Conservation (phyloP, 2,797 vertebrate species). For the Spheniscus humboldti region DNA sequence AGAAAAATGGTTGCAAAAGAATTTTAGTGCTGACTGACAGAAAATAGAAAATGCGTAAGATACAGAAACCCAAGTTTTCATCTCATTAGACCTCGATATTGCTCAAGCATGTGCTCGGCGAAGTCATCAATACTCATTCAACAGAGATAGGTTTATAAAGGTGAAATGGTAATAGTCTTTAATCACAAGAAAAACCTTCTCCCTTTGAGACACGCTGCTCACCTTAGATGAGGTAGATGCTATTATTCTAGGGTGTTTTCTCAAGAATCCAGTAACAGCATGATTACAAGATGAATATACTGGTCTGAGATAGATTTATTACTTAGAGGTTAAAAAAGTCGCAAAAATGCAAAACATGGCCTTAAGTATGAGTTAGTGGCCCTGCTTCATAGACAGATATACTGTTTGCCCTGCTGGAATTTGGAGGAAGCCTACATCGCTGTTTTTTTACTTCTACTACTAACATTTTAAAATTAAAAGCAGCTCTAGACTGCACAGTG, state of each 20-base stretch:
- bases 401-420: neutral
- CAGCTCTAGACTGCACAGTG: neutral
- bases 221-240: accelerated
- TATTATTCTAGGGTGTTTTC: neutral
- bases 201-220: neutral
- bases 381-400: neutral
- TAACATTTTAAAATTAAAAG: neutral
- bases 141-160: neutral
- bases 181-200: neutral
- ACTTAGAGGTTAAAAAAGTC: neutral
- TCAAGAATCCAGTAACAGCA: neutral
- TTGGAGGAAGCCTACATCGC: neutral
- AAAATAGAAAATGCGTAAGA: neutral
- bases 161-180: neutral
- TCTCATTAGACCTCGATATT: neutral
- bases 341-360: neutral
- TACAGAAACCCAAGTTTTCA: neutral
- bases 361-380: neutral
- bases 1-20: neutral
- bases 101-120: neutral
- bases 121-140: neutral
- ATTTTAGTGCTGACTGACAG: neutral
- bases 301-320: neutral
- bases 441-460: neutral
- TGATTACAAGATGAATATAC: neutral